Percentiles rank a stretch among this genome's conserved stretches.
Evolutionary conservation across 1,140 invertebrate species (phyloP).

Genomic region (Drosophila pallidifrons): DNA sequence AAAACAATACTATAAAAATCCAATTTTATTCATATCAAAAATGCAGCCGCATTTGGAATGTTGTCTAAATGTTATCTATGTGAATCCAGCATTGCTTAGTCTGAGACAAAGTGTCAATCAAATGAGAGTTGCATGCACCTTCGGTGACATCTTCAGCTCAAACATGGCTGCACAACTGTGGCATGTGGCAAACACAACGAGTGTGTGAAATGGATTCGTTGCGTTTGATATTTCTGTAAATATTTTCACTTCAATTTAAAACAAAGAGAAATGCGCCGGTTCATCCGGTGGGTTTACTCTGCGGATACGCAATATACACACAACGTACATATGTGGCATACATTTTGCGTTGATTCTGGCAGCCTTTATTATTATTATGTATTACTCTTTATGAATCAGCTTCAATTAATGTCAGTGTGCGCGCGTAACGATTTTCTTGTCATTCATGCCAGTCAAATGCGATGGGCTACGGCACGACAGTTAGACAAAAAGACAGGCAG

Average conservation of each 20-base stretch:
- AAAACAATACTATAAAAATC: no score
- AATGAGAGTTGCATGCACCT: slow-evolving; percentile 17
- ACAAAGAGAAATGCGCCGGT: slow-evolving; percentile 27
- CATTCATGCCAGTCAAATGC: slow-evolving; percentile 78
- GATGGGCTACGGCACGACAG: slow-evolving; percentile 41
- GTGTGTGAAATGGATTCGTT: slow-evolving; percentile 8
- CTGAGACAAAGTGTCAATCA: slow-evolving; percentile 18
- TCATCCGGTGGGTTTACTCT: slow-evolving; percentile 18
- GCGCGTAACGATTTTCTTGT: slow-evolving; percentile 75
- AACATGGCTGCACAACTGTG: slow-evolving; percentile 2
- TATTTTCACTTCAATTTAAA: slow-evolving; percentile 41
- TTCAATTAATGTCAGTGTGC: slow-evolving; percentile 79
- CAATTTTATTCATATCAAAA: neutral
- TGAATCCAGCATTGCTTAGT: neutral
- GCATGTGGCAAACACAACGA: neutral
- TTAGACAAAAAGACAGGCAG: slow-evolving; percentile 39
- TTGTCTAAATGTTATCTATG: neutral
- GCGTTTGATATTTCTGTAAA: slow-evolving; percentile 25
- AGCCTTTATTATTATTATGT: slow-evolving; percentile 73
- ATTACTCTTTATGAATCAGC: slow-evolving; percentile 75
- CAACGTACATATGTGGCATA: slow-evolving; percentile 18
- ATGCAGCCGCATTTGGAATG: neutral
- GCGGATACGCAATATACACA: neutral
- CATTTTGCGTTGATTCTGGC: slow-evolving; percentile 22
- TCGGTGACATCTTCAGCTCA: slow-evolving; percentile 11